phyloP scores from a whole-genome alignment of 2,113 vertebrate species.

The Leptodactylus fuscus region DNA sequence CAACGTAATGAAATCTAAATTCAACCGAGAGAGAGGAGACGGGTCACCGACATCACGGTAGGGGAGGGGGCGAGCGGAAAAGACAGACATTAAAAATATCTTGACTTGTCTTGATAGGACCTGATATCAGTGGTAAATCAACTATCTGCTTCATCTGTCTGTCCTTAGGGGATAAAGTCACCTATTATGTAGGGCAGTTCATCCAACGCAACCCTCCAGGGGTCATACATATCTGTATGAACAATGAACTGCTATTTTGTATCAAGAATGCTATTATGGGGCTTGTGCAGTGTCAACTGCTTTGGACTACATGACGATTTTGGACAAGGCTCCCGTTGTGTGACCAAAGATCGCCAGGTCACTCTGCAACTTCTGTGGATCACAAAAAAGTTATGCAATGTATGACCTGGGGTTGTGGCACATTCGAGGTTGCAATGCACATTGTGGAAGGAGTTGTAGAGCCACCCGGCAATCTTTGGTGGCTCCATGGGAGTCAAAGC shows the following conservation, averaged over 20 bases:
- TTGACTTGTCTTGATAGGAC: neutral
- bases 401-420: no score
- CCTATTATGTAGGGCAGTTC: neutral
- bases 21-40: neutral
- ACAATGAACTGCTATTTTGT: neutral
- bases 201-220: neutral
- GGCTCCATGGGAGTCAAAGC: no score
- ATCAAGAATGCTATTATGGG: neutral
- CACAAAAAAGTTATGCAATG: no score
- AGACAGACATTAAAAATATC: neutral
- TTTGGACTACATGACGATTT: neutral
- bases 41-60: neutral
- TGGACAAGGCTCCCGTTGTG: no score
- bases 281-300: neutral
- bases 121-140: no score
- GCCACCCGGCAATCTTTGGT: no score
- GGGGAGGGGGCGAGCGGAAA: neutral
- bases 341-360: no score
- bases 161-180: neutral
- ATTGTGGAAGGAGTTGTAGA: no score
- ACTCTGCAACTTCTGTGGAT: no score
- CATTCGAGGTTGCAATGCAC: no score
- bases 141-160: neutral
- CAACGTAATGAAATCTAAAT: slow-evolving; percentile 26
- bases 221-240: neutral